Evolutionary conservation across 2,797 vertebrate species (phyloP).

Genomic region (Adrianichthys oophorus): DNA sequence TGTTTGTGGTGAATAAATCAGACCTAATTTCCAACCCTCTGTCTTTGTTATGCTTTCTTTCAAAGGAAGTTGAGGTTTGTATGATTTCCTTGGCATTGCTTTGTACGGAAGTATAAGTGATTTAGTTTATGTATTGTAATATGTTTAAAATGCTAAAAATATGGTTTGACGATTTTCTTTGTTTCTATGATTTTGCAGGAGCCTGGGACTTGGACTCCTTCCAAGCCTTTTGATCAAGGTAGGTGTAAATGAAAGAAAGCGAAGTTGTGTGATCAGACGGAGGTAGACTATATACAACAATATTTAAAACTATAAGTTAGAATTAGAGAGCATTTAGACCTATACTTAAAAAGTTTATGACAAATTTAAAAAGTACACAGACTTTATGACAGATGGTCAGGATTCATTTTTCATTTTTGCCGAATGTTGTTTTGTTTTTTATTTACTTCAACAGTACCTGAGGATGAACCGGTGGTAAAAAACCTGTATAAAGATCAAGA

Average conservation of each 20-base stretch:
- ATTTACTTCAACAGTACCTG: too few species aligned
- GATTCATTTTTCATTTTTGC: too few species aligned
- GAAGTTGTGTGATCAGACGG: neutral
- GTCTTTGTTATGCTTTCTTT: constrained; percentile 80
- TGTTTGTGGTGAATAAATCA: constrained; percentile 4
- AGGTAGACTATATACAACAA: neutral
- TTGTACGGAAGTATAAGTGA: neutral
- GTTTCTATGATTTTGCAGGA: constrained; percentile 74
- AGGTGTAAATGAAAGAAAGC: constrained; percentile 52
- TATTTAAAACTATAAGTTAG: neutral
- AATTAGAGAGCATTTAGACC: neutral
- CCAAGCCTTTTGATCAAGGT: constrained; percentile 94
- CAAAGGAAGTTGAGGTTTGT: constrained; percentile 98
- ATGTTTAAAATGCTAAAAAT: neutral
- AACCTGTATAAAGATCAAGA: too few species aligned
- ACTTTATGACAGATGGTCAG: too few species aligned
- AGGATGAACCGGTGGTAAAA: too few species aligned
- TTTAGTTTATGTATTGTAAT: constrained; percentile 10
- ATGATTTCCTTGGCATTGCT: constrained; percentile 37
- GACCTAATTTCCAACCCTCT: constrained; percentile 50
- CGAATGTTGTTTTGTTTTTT: too few species aligned
- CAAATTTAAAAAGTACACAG: neutral
- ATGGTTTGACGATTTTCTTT: constrained; percentile 31
- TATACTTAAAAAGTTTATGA: neutral
- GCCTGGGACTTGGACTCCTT: constrained; percentile 91